These are phyloP conservation scores for Calliphora vomitoria DNA, from an alignment of 2,888 invertebrate species.

Conservation along the genomic window DNA sequence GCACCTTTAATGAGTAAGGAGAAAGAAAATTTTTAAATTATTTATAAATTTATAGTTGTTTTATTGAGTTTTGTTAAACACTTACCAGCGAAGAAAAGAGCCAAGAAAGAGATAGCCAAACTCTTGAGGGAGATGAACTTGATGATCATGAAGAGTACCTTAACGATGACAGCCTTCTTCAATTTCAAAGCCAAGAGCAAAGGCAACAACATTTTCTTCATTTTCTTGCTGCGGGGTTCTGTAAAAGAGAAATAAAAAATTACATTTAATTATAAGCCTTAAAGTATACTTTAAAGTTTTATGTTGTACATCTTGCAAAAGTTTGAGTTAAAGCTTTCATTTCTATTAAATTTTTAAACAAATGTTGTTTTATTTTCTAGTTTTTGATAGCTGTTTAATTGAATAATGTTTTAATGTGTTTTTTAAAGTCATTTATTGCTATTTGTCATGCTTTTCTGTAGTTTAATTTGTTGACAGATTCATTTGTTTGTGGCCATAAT, in stretches of 20 bases:
- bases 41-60: neutral
- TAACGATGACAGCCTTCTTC: slow-evolving; percentile 87
- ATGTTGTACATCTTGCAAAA: neutral
- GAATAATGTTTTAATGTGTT: neutral
- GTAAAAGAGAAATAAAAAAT: slow-evolving; percentile 75
- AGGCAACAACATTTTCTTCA: slow-evolving; percentile 88
- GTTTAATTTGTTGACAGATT: neutral
- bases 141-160: slow-evolving; percentile 87
- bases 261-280: slow-evolving; percentile 30
- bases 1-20: slow-evolving; percentile 78
- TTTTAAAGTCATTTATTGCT: neutral
- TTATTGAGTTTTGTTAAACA: slow-evolving; percentile 36
- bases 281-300: slow-evolving; percentile 33
- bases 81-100: slow-evolving; percentile 87
- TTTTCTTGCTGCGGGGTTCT: slow-evolving; percentile 87
- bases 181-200: slow-evolving; percentile 87
- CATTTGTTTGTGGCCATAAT: neutral
- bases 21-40: neutral
- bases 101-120: slow-evolving; percentile 87
- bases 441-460: neutral
- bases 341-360: neutral
- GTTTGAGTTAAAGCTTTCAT: slow-evolving; percentile 27
- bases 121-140: slow-evolving; percentile 89
- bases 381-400: neutral
- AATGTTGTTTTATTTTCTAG: neutral